Conservation (phyloP, 2,797 vertebrate species). For the Lindbergichthys nudifrons region DNA sequence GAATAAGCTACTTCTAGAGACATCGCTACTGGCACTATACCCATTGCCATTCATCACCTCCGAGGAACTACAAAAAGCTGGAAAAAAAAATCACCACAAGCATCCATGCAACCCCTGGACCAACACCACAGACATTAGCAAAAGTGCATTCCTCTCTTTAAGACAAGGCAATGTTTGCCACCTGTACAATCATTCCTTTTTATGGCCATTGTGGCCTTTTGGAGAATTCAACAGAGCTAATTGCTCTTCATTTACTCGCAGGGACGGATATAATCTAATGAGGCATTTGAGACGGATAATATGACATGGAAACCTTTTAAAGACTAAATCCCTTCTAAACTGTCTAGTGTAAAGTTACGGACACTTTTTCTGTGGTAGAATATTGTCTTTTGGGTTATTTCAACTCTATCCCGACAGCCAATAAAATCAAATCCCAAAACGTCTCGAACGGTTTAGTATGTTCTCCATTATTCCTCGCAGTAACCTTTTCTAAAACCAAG, state of each 20-base stretch:
- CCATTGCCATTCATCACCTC: conserved; percentile 85
- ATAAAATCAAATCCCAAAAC: conserved; percentile 38
- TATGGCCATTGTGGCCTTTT: conserved; percentile 65
- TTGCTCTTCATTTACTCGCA: conserved; percentile 66
- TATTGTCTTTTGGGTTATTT: conserved; percentile 21
- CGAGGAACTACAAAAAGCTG: conserved; percentile 75
- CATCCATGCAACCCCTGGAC: conserved; percentile 66
- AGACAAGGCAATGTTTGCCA: conserved; percentile 61
- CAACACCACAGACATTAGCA: conserved; percentile 64
- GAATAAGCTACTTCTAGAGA: conserved; percentile 85
- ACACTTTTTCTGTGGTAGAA: conserved; percentile 8
- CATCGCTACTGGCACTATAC: conserved; percentile 83
- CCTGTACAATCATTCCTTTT: conserved; percentile 65
- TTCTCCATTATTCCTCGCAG: background rate
- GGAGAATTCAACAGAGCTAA: conserved; percentile 58
- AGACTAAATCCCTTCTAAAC: conserved; percentile 27
- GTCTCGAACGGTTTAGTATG: conserved; percentile 9
- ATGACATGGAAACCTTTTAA: conserved; percentile 44
- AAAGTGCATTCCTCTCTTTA: conserved; percentile 60
- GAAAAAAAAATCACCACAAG: conserved; percentile 57
- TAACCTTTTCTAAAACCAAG: conserved; percentile 28
- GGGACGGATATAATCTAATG: conserved; percentile 51
- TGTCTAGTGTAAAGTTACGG: conserved; percentile 23
- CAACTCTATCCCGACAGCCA: conserved; percentile 13
- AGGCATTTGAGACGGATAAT: conserved; percentile 41